These are phyloP conservation scores for Glaucomys volans DNA, from an alignment of 2,113 vertebrate genomes.

Conservation along the genomic window DNA sequence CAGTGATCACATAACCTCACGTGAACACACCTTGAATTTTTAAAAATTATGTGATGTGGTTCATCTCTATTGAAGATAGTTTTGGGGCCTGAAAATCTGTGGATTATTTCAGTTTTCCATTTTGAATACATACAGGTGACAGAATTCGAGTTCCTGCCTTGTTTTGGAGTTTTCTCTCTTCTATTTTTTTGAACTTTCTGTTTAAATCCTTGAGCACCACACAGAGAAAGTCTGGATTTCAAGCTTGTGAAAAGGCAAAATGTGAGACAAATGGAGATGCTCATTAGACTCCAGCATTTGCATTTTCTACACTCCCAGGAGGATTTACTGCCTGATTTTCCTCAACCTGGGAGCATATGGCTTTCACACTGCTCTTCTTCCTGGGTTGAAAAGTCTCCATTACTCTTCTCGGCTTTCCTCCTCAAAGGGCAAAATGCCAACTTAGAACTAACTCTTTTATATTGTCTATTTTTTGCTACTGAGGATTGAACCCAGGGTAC, in stretches of 20 bases:
- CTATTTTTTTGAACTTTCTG: background rate
- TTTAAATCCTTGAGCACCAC: background rate
- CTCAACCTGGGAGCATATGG: background rate
- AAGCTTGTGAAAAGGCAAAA: constrained; percentile 5
- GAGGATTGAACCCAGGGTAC: no score
- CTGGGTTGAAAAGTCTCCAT: constrained; percentile 3
- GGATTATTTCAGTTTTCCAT: background rate
- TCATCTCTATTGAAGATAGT: background rate
- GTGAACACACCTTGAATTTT: background rate
- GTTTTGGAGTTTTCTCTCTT: background rate
- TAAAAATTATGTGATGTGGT: background rate
- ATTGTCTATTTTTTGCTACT: no score
- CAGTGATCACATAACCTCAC: background rate
- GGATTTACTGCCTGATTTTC: background rate
- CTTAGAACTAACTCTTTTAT: background rate
- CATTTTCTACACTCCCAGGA: background rate
- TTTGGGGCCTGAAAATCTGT: background rate
- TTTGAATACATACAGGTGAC: background rate
- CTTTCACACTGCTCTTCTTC: background rate
- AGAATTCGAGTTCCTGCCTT: constrained; percentile 1
- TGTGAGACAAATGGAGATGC: background rate
- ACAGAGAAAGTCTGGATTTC: constrained; percentile 15
- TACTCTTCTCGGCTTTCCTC: background rate
- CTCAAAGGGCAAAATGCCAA: background rate
- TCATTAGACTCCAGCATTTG: background rate